Evolutionary conservation across 2,797 vertebrate genomes (phyloP).

Genomic region (Crocidura indochinensis): DNA sequence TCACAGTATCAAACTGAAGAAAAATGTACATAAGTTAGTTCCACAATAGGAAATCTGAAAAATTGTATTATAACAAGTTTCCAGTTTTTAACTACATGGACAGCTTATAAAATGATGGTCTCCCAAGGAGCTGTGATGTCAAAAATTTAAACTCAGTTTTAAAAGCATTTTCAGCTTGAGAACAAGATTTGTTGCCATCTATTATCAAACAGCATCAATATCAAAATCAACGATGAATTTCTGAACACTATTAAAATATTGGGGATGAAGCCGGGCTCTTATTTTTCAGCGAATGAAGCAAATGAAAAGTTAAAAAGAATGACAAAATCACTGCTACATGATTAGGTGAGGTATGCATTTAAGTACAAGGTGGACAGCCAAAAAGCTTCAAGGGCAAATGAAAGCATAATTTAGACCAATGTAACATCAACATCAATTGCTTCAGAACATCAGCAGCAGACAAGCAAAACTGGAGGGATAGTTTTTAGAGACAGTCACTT

Average conservation of each 20-base stretch:
- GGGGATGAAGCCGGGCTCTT: slow-evolving; percentile 57
- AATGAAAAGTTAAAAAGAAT: slow-evolving; percentile 61
- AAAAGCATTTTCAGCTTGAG: slow-evolving; percentile 68
- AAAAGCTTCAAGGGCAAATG: slow-evolving; percentile 73
- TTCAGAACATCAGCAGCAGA: slow-evolving; percentile 41
- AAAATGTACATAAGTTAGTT: slow-evolving; percentile 6
- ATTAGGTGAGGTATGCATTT: slow-evolving; percentile 30
- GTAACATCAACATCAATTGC: slow-evolving; percentile 56
- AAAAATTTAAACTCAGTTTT: slow-evolving; percentile 62
- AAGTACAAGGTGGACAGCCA: slow-evolving; percentile 56
- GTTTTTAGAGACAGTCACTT: slow-evolving; percentile 73
- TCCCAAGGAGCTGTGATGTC: slow-evolving; percentile 47
- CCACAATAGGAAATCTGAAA: slow-evolving; percentile 35
- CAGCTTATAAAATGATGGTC: slow-evolving; percentile 25
- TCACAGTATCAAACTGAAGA: slow-evolving; percentile 7
- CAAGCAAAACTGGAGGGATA: slow-evolving; percentile 59
- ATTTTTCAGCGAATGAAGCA: slow-evolving; percentile 63
- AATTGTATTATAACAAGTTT: not conserved
- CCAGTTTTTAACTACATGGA: slow-evolving; percentile 1
- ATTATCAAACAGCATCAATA: slow-evolving; percentile 73
- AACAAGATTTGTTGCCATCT: slow-evolving; percentile 62
- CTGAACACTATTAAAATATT: slow-evolving; percentile 70
- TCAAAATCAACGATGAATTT: slow-evolving; percentile 74
- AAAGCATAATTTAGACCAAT: slow-evolving; percentile 58
- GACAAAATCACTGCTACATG: slow-evolving; percentile 61